Conservation (phyloP, 2,888 invertebrate species). For the Ecdyonurus torrentis region DNA sequence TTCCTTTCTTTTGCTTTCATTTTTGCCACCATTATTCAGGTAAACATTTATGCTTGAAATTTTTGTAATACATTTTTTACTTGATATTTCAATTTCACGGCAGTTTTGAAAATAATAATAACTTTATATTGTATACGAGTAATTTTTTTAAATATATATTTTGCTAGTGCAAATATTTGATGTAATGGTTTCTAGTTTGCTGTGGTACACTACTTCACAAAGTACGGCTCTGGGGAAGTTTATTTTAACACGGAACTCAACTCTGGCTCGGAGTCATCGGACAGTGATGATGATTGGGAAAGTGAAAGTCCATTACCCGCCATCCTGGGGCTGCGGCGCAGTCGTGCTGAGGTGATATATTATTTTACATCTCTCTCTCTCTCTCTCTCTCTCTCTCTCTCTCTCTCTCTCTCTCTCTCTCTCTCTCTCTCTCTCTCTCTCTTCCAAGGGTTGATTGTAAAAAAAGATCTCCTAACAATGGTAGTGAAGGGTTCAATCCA, state of each 20-base stretch:
- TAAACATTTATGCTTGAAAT: slow-evolving; percentile 15
- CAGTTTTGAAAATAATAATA: too few species aligned
- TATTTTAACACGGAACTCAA: slow-evolving; percentile 49
- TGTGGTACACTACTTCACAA: slow-evolving; percentile 74
- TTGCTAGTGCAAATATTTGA: not conserved
- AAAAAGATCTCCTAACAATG: too few species aligned
- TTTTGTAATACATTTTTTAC: not conserved
- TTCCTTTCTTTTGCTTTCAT: slow-evolving; percentile 65
- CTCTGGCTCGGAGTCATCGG: slow-evolving; percentile 38
- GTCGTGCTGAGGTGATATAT: too few species aligned
- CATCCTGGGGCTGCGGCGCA: slow-evolving; percentile 8
- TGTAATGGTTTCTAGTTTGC: slow-evolving; percentile 37
- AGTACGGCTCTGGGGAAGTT: slow-evolving; percentile 63
- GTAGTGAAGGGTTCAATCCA: too few species aligned
- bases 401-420: too few species aligned
- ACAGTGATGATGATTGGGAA: slow-evolving; percentile 32
- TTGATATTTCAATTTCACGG: not conserved
- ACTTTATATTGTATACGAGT: slow-evolving; percentile 6
- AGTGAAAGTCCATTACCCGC: slow-evolving; percentile 1
- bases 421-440: too few species aligned
- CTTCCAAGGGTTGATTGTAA: too few species aligned
- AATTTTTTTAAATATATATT: slow-evolving; percentile 7
- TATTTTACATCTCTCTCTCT: too few species aligned
- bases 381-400: too few species aligned
- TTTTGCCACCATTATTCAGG: slow-evolving; percentile 63